Base-by-base conservation (phyloP, 2,888 invertebrate species). In the Mayetiola destructor region DNA sequence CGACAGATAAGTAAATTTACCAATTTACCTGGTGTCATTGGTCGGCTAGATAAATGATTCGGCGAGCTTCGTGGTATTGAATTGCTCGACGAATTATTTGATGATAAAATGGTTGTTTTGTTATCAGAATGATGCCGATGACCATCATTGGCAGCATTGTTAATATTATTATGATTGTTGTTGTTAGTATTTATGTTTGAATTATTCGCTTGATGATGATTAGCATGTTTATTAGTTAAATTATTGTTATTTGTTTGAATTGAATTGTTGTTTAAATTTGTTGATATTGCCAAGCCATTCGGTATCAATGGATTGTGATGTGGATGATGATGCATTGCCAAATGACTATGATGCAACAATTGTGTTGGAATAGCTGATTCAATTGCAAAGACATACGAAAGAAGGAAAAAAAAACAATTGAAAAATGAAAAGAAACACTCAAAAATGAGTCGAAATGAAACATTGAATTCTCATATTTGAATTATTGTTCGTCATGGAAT, bases 51-150 rank as follows among this genome's bases (percentile, higher is more conserved):
- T 56, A 60, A 59, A 61, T 71, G 68, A 23, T 67, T 67, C 18
- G 72, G 72, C 9, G 72, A 72, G 59, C 65, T 71, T 12, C 70
- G 70, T 60, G 71, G 69, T 16, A 68, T 66, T 53, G 70, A 70
- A 59, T 67, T 70, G 61, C 70, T 71, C 53, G 72, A 71, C 18
- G 58, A 58, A 52, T 59, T 57, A 29, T 59, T 59, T 42, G 59
- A 60, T 29, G 59, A 60, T 35, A 57, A 6, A 12, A 53, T 58
- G 29, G 40, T 32, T 23, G 30, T 58, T 23, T 56, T 58, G n/a
- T 55, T 58, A 48, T 48, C 39, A 32, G 29, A 58, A 16, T 42
- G 39, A 54, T 56, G 62, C 37, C 64, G 29, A 37, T 57, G 42
- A 56, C 36, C 29, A 23, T 57, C 57, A 32, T 48, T 59, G n/a